Conservation (phyloP, 2,888 invertebrate species). For the Eupsilia transversa region DNA sequence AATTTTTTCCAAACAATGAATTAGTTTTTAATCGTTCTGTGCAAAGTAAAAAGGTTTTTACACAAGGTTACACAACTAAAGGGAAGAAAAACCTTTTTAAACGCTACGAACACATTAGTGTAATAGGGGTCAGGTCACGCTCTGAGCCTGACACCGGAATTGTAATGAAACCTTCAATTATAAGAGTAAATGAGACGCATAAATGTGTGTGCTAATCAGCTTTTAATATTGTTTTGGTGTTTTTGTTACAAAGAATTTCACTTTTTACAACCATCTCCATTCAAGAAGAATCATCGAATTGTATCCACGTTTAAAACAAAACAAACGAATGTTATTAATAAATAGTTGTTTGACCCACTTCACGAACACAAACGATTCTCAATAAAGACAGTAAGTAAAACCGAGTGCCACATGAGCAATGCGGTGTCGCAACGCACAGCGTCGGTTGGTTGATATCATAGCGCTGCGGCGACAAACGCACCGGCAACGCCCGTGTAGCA, state of each 20-base stretch:
- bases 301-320: background rate
- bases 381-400: background rate
- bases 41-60: conserved; percentile 43
- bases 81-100: conserved; percentile 63
- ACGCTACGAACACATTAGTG: conserved; percentile 77
- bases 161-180: conserved; percentile 74
- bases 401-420: too few species aligned
- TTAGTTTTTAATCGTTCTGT: conserved; percentile 42
- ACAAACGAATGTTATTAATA: background rate
- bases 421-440: too few species aligned
- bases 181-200: conserved; percentile 58
- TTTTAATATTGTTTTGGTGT: background rate
- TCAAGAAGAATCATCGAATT: background rate
- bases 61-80: conserved; percentile 38
- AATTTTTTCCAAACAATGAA: conserved; percentile 37
- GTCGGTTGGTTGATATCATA: too few species aligned
- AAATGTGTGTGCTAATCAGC: conserved; percentile 33
- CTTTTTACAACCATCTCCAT: background rate
- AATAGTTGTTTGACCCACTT: background rate
- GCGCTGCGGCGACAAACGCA: too few species aligned
- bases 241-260: background rate
- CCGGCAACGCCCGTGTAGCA: too few species aligned
- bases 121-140: conserved; percentile 78
- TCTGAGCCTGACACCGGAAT: conserved; percentile 75
- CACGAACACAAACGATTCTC: background rate